Base-by-base conservation (phyloP, 2,888 invertebrate species). In the Colletes collaris region DNA sequence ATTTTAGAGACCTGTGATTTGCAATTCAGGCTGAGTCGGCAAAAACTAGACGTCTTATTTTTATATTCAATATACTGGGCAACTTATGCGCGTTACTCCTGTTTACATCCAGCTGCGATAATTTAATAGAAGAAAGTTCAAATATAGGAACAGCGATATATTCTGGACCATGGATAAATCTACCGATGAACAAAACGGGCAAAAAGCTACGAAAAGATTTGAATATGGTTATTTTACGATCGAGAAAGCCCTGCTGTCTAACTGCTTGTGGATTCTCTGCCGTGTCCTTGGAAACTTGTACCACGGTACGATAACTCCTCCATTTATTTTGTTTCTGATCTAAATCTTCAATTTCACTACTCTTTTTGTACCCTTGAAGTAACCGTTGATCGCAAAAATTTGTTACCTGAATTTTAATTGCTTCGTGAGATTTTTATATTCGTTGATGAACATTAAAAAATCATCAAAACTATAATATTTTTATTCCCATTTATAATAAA, bases 241-340 rank as follows among this genome's bases (percentile, higher is more conserved):
- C 44, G 44, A 46, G 10, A 8, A 7, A 46, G 10, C 44, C 44
- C 3, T 46, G 44, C 8, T 46, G 58, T 44, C n/a, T 82, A 27
- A 76, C 82, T 3, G 84, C 78, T 10, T 75, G 72, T 27, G 73
- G 73, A 11, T 82, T 80, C 59, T 84, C 10, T 10, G 10, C 44
- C 10, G 10, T 46, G 8, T 46, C 44, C 10, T 46, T 46, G 44
- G 44, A 46, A 46, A 46, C 8, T 46, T 8, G 8, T 10, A 46
- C 44, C 44, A 8, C 44, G 7, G 44, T 46, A 46, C 44, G 44
- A 3, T 46, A 8, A 3, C 7, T 46, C 10, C 44, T 46, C 10
- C 8, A 8, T 40, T 40, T 40, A 40, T 40, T 40, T 40, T 4
- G 4, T 40, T 40, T 27, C 27, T 27, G 27, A 27, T 27, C 27